phyloP scores from a whole-genome alignment of 2,113 vertebrate genomes.

The Lates calcarifer region DNA sequence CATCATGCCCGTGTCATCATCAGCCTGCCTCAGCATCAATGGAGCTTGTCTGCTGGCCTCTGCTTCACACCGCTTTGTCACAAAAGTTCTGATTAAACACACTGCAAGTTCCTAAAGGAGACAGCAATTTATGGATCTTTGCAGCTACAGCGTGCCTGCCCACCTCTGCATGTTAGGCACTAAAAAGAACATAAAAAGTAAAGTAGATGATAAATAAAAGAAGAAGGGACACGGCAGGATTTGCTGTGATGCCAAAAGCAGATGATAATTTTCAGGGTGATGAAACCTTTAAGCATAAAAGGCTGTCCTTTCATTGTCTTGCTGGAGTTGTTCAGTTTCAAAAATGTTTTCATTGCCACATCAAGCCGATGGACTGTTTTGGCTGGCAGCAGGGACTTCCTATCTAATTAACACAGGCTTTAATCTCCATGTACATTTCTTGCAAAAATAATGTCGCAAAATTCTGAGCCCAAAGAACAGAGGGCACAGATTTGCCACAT shows the following conservation, averaged over 20 bases:
- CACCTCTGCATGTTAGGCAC: background rate
- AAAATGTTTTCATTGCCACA: background rate
- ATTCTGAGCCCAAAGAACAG: background rate
- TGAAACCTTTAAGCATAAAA: background rate
- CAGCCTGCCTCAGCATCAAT: slow-evolving; percentile 58
- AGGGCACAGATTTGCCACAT: background rate
- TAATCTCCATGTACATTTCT: background rate
- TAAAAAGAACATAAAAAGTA: slow-evolving; percentile 13
- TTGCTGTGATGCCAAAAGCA: slow-evolving; percentile 16
- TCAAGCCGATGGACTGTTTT: background rate
- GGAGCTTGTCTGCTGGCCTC: slow-evolving; percentile 68
- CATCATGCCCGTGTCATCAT: slow-evolving; percentile 67
- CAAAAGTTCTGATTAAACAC: slow-evolving; percentile 56
- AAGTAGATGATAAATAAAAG: slow-evolving; percentile 16
- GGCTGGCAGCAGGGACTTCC: background rate
- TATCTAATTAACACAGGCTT: slow-evolving; percentile 2
- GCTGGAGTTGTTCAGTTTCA: background rate
- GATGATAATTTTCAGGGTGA: background rate
- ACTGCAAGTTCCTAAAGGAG: slow-evolving; percentile 25
- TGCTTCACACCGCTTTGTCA: slow-evolving; percentile 73
- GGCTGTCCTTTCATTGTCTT: slow-evolving; percentile 5
- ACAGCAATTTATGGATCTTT: slow-evolving; percentile 30
- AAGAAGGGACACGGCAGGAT: background rate
- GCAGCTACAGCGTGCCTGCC: background rate
- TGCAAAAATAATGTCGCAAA: background rate